Evolutionary conservation across 2,888 invertebrate species (phyloP).

Genomic region (Nasonia oneida): DNA sequence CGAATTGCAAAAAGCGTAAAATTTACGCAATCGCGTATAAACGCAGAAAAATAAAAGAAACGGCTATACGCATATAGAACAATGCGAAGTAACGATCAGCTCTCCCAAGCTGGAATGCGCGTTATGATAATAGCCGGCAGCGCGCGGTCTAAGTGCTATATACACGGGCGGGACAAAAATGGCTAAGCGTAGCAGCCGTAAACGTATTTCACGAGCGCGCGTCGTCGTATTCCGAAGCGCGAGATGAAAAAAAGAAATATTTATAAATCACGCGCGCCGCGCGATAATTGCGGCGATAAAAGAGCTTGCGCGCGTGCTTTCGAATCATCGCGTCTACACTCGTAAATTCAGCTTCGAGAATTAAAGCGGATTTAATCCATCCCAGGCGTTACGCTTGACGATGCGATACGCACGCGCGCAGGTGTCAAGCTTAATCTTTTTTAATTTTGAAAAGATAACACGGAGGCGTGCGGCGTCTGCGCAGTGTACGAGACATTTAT

Average conservation of each 20-base stretch:
- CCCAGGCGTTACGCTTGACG: background rate
- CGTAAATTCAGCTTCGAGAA: constrained; percentile 35
- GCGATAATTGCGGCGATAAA: constrained; percentile 42
- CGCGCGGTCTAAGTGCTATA: background rate
- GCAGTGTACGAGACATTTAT: background rate
- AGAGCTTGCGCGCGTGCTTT: background rate
- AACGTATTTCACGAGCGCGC: constrained; percentile 33
- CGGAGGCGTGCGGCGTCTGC: background rate
- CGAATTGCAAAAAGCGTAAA: background rate
- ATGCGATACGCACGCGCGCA: too few species aligned
- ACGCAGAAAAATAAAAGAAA: constrained; percentile 14
- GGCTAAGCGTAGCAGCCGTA: constrained; percentile 24
- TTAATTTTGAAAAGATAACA: too few species aligned
- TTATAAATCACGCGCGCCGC: constrained; percentile 6
- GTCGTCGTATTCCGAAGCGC: constrained; percentile 1
- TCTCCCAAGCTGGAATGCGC: constrained; percentile 21
- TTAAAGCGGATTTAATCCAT: constrained; percentile 28
- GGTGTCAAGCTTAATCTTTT: background rate
- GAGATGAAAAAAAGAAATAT: constrained; percentile 8
- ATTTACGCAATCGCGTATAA: background rate
- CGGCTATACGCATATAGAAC: background rate
- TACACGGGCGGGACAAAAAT: background rate
- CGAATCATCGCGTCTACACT: constrained; percentile 15
- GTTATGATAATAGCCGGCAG: constrained; percentile 37
- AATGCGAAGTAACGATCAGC: constrained; percentile 22